phyloP scores from a whole-genome alignment of 2,113 vertebrate species.

The Toxostoma redivivum region DNA sequence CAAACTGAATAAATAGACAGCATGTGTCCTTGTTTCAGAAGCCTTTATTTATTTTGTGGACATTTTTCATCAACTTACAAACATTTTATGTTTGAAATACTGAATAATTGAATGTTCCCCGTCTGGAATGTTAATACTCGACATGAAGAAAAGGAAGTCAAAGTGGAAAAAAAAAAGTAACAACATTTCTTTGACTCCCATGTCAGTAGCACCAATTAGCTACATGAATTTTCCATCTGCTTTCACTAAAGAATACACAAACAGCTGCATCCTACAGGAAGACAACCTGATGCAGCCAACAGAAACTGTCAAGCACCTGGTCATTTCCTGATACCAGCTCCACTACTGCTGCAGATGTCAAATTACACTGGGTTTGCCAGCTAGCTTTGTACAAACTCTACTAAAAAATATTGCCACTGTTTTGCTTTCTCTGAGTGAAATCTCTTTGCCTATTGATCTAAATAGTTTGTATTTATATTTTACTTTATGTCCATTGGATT shows the following conservation, averaged over 20 bases:
- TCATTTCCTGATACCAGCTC: constrained; percentile 14
- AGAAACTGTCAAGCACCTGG: constrained; percentile 46
- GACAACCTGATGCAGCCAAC: constrained; percentile 14
- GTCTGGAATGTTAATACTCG: constrained; percentile 60
- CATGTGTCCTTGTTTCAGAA: constrained; percentile 37
- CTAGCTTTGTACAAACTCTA: neutral
- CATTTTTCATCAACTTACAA: constrained; percentile 58
- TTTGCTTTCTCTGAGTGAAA: neutral
- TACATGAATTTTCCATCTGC: constrained; percentile 55
- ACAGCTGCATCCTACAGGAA: constrained; percentile 63
- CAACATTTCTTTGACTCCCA: constrained; percentile 36
- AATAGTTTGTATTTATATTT: neutral
- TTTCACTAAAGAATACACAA: constrained; percentile 16
- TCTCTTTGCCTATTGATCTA: neutral
- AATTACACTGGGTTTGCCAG: neutral
- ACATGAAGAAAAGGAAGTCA: constrained; percentile 27
- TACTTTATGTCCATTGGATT: neutral
- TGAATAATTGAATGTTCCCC: constrained; percentile 44
- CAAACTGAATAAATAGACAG: constrained; percentile 69
- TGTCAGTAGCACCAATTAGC: constrained; percentile 63
- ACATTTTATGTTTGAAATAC: constrained; percentile 62
- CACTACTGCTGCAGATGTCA: neutral
- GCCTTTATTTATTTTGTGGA: constrained; percentile 53
- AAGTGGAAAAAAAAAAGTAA: neutral
- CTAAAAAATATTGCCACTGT: neutral